Evolutionary conservation across 2,113 vertebrate species (phyloP).

Genomic region (Macrotis lagotis): DNA sequence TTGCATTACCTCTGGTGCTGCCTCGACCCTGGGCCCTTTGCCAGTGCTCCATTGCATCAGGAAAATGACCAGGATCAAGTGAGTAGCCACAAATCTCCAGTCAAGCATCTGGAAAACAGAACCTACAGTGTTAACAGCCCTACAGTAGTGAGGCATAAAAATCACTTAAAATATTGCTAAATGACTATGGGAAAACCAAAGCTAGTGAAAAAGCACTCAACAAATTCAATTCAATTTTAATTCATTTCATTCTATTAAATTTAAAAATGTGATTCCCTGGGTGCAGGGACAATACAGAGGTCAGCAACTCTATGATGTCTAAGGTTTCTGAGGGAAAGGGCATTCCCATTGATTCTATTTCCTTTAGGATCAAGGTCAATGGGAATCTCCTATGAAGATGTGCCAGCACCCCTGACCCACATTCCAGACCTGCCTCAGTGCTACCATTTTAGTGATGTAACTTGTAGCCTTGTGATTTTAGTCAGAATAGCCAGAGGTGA

Average conservation of each 20-base stretch:
- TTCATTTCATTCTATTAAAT: not conserved
- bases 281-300: not conserved
- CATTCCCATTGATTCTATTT: not conserved
- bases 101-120: slow-evolving; percentile 83
- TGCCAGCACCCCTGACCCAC: not conserved
- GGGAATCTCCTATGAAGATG: not conserved
- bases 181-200: not conserved
- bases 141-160: slow-evolving; percentile 14
- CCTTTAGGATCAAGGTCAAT: not conserved
- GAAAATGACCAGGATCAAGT: slow-evolving; percentile 74
- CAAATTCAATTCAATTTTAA: not conserved
- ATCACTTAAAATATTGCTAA: not conserved
- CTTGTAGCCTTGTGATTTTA: not conserved
- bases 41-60: slow-evolving; percentile 78
- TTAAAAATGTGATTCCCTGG: not conserved
- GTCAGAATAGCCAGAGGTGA: not conserved
- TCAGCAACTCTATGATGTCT: not conserved
- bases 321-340: not conserved
- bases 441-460: not conserved
- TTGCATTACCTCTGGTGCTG: slow-evolving; percentile 77
- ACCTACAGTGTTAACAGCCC: not conserved
- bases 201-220: not conserved
- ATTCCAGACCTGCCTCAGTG: not conserved
- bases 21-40: slow-evolving; percentile 52
- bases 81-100: slow-evolving; percentile 69